Evolutionary conservation across 2,888 invertebrate species (phyloP).

Genomic region (Spodoptera littoralis): DNA sequence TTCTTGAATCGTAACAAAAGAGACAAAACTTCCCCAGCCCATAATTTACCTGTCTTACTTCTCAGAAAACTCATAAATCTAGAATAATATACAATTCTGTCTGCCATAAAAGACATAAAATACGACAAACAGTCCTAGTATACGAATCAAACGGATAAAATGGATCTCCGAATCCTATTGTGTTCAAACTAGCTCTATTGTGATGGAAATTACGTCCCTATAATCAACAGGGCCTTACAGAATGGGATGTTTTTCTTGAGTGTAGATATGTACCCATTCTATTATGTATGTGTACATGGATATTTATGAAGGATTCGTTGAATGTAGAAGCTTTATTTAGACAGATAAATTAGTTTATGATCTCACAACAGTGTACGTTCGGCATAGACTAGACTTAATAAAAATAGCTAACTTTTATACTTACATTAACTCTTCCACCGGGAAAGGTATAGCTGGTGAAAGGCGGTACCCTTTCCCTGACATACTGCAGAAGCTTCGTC

Average conservation of each 20-base stretch:
- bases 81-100: constrained; percentile 32
- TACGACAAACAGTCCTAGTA: constrained; percentile 18
- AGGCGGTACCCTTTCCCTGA: constrained; percentile 93
- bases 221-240: constrained; percentile 43
- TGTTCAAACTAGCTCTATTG: constrained; percentile 59
- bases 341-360: too few relatives aligned
- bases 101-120: constrained; percentile 28
- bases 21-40: constrained; percentile 6
- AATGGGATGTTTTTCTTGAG: constrained; percentile 31
- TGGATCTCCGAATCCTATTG: constrained; percentile 39
- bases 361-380: background rate
- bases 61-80: constrained; percentile 31
- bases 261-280: constrained; percentile 1
- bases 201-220: constrained; percentile 55
- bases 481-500: constrained; percentile 93
- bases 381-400: background rate
- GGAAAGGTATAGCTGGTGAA: constrained; percentile 90
- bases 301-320: constrained; percentile 2
- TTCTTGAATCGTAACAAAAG: constrained; percentile 12
- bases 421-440: constrained; percentile 93
- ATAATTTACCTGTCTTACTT: constrained; percentile 30
- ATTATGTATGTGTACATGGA: constrained; percentile 6
- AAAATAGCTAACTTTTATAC: constrained; percentile 66
- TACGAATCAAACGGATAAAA: constrained; percentile 41
- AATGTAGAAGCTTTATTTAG: too few relatives aligned